A percentile compares a stretch with the other conserved stretches of the same genome.
Conservation (phyloP, 1,140 invertebrate species). For the Mya arenaria region DNA sequence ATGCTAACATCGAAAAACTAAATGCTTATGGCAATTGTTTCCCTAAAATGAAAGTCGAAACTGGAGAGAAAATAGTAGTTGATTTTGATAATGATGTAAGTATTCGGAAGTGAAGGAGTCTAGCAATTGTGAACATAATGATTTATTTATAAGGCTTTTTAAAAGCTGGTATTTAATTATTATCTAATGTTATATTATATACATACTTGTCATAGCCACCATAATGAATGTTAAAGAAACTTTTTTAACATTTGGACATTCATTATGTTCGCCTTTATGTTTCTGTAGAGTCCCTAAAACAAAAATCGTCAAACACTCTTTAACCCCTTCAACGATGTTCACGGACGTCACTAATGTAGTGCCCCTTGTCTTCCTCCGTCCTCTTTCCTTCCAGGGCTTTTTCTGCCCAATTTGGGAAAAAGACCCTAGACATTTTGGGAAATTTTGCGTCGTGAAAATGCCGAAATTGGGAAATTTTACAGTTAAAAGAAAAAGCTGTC, state of each 20-base stretch:
- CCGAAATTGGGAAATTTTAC: too few species aligned
- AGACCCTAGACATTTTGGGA: too few species aligned
- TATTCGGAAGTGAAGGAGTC: not conserved
- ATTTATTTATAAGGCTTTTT: too few species aligned
- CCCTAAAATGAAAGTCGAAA: not conserved
- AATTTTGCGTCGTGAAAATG: too few species aligned
- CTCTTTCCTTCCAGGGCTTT: too few species aligned
- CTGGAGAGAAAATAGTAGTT: not conserved
- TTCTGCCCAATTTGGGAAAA: too few species aligned
- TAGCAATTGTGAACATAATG: not conserved
- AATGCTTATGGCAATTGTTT: not conserved
- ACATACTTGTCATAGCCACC: not conserved
- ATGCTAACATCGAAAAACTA: not conserved
- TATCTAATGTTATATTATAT: not conserved
- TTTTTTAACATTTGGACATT: not conserved
- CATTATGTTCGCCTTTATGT: not conserved
- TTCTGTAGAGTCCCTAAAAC: not conserved
- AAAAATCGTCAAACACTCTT: too few species aligned
- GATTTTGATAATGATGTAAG: conserved; percentile 2
- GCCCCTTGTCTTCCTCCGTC: too few species aligned
- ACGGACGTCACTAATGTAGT: too few species aligned
- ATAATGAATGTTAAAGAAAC: not conserved
- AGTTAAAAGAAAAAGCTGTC: too few species aligned
- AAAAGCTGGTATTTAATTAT: too few species aligned
- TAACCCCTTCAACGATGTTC: too few species aligned